These are phyloP conservation scores for Seladonia tumulorum DNA, from an alignment of 2,888 invertebrate species.

Conservation along the genomic window DNA sequence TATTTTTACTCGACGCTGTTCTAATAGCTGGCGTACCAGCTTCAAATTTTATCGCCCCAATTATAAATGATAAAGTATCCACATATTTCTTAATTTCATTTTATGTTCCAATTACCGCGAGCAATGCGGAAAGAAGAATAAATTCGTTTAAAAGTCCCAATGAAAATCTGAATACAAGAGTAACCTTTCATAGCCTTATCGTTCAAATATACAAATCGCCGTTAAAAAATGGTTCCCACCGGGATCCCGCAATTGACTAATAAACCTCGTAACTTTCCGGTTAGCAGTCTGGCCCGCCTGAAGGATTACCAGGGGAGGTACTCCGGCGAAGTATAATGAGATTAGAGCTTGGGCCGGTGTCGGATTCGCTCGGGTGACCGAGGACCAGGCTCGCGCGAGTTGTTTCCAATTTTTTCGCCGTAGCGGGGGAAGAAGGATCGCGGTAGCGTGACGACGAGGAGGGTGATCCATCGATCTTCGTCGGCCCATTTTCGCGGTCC, in stretches of 20 bases:
- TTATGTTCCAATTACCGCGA: too few species aligned
- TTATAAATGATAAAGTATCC: too few species aligned
- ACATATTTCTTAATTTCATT: too few species aligned
- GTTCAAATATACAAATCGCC: too few species aligned
- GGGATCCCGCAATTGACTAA: background rate
- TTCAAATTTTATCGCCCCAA: too few species aligned
- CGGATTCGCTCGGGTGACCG: background rate
- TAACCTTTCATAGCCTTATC: too few species aligned
- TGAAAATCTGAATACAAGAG: too few species aligned
- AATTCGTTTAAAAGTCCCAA: too few species aligned
- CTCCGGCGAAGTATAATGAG: background rate
- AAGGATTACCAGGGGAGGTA: background rate
- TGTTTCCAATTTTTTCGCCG: constrained; percentile 15
- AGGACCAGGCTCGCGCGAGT: background rate
- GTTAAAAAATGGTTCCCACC: background rate
- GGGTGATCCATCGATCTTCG: constrained; percentile 25
- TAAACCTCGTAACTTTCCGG: background rate
- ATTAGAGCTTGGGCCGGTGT: background rate
- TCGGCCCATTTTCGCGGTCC: constrained; percentile 32
- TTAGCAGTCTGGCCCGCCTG: background rate
- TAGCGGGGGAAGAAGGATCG: constrained; percentile 8
- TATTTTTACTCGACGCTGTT: too few species aligned
- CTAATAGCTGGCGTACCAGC: too few species aligned
- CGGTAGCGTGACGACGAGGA: background rate
- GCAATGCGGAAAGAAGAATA: too few species aligned